phyloP scores from a whole-genome alignment of 2,113 vertebrate species.

The Spea bombifrons region DNA sequence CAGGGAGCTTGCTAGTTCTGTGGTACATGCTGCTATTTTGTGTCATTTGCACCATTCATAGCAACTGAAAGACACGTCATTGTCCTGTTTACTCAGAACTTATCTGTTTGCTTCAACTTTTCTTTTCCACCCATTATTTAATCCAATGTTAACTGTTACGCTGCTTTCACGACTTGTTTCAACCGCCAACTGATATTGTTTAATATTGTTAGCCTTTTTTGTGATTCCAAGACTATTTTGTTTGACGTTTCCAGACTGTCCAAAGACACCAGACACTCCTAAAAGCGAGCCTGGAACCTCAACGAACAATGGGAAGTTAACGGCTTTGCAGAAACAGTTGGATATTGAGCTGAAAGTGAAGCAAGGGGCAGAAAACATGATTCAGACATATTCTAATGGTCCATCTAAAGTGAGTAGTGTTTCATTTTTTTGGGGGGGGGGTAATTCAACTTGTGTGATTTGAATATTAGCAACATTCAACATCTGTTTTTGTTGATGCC shows the following conservation, averaged over 20 bases:
- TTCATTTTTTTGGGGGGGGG: too few relatives aligned
- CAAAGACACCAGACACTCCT: conserved; percentile 89
- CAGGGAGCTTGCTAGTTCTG: too few relatives aligned
- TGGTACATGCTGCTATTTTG: too few relatives aligned
- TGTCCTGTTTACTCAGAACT: conserved; percentile 3
- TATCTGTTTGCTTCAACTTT: not conserved
- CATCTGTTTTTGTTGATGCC: too few relatives aligned
- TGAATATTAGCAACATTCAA: too few relatives aligned
- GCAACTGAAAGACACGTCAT: not conserved
- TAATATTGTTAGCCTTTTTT: not conserved
- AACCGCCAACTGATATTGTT: too few relatives aligned
- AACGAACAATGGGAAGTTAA: conserved; percentile 83
- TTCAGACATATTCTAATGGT: conserved; percentile 97
- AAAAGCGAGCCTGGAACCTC: conserved; percentile 82
- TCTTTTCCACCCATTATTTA: not conserved
- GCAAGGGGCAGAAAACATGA: conserved; percentile 98
- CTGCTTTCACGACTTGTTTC: not conserved
- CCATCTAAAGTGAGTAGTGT: conserved; percentile 84
- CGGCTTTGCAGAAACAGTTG: conserved; percentile 89
- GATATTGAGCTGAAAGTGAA: conserved; percentile 98
- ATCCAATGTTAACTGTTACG: conserved; percentile 6
- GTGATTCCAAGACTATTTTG: not conserved
- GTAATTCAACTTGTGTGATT: too few relatives aligned
- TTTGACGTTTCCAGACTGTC: conserved; percentile 76
- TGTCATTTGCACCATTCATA: too few relatives aligned